Conservation (phyloP, 2,888 invertebrate genomes). For the Rhagium mordax region DNA sequence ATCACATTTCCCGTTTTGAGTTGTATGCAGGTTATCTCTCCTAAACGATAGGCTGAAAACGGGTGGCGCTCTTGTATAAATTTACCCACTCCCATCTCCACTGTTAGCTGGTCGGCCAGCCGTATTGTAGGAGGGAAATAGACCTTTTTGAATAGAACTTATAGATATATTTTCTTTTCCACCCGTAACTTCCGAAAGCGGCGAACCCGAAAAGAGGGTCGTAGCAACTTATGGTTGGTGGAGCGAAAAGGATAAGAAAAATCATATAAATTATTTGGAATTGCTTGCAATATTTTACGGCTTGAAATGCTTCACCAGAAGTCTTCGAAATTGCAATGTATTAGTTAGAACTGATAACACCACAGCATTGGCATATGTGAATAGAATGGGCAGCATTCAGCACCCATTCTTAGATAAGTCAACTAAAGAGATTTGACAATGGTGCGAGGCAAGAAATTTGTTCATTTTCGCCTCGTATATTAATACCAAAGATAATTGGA, state of each 20-base stretch:
- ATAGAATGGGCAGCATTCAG: neutral
- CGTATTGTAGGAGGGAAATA: no score
- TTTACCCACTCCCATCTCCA: no score
- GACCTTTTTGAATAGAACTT: no score
- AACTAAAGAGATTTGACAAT: neutral
- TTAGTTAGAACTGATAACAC: neutral
- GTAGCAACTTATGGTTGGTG: neutral
- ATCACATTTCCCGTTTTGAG: no score
- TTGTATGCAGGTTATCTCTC: no score
- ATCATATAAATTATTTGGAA: constrained; percentile 7
- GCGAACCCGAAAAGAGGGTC: no score
- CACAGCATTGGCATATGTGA: constrained; percentile 1
- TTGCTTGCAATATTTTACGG: neutral
- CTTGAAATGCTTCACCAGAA: neutral
- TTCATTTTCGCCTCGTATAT: neutral
- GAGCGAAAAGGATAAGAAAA: neutral
- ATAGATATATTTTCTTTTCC: no score
- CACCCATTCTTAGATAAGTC: neutral
- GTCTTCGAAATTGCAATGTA: neutral
- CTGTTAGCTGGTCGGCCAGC: no score
- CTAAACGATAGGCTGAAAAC: no score
- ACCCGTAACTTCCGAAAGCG: no score
- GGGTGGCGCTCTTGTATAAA: no score
- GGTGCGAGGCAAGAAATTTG: neutral
- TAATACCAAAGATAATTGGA: neutral